Percentiles rank a stretch among this genome's conserved stretches.
Conservation (phyloP, 2,797 vertebrate species). For the Perodicticus potto region DNA sequence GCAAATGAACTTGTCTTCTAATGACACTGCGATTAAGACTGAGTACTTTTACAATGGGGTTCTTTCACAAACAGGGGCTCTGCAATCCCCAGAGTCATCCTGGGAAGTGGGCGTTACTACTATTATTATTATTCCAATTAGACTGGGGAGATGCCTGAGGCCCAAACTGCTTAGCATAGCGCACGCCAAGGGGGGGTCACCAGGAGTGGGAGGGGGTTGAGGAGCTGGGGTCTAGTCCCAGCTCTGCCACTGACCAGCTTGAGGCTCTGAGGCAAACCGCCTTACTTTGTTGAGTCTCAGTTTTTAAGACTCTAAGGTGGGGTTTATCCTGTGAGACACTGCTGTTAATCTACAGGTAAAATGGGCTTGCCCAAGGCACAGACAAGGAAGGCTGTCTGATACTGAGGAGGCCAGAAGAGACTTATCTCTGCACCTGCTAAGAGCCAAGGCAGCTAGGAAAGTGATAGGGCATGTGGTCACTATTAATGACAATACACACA, state of each 20-base stretch:
- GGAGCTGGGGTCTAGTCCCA: not conserved
- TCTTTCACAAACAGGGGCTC: slow-evolving; percentile 60
- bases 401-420: not conserved
- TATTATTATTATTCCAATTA: slow-evolving; percentile 81
- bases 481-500: not conserved
- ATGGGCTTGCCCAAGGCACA: not conserved
- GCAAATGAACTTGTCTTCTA: slow-evolving; percentile 68
- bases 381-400: not conserved
- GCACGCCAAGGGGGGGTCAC: not conserved
- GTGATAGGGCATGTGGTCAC: too few relatives aligned
- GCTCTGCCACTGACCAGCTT: not conserved
- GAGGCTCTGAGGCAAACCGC: not conserved
- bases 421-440: not conserved
- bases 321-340: not conserved
- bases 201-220: not conserved
- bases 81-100: slow-evolving; percentile 3
- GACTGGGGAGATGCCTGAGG: slow-evolving; percentile 2
- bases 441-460: not conserved
- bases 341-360: not conserved
- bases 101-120: slow-evolving; percentile 56
- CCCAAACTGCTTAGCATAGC: slow-evolving; percentile 50
- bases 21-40: slow-evolving; percentile 51
- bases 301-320: not conserved
- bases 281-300: not conserved
- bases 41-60: slow-evolving; percentile 69